phyloP scores from a whole-genome alignment of 2,797 vertebrate species.

The Karalla daura region DNA sequence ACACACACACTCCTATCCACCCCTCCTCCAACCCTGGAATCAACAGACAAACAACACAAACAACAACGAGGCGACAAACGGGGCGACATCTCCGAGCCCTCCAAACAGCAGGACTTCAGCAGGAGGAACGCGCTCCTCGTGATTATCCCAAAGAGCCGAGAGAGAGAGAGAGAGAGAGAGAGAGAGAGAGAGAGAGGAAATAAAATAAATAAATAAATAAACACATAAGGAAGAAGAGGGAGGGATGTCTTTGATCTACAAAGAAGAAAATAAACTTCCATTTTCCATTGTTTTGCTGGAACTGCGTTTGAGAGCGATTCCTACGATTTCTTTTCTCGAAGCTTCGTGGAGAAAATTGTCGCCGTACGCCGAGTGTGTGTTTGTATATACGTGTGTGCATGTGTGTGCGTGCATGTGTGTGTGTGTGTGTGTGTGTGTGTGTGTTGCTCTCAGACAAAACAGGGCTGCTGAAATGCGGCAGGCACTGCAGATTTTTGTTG shows the following conservation, averaged over 20 bases:
- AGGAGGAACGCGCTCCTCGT: no score
- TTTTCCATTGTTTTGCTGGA: not conserved
- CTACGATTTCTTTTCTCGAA: constrained; percentile 1
- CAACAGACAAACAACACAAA: constrained; percentile 69
- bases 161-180: no score
- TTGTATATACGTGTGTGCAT: constrained; percentile 6
- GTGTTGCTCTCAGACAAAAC: constrained; percentile 88
- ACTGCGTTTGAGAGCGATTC: constrained; percentile 4
- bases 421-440: constrained; percentile 23
- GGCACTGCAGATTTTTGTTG: constrained; percentile 97
- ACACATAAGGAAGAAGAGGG: no score
- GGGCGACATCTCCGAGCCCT: constrained; percentile 17
- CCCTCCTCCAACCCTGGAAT: constrained; percentile 60
- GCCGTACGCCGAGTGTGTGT: constrained; percentile 65
- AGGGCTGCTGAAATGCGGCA: constrained; percentile 91
- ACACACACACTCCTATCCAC: constrained; percentile 27
- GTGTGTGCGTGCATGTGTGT: constrained; percentile 6
- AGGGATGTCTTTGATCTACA: not conserved
- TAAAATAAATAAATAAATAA: no score
- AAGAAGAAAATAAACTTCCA: not conserved
- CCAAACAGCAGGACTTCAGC: constrained; percentile 24
- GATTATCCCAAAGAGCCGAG: no score
- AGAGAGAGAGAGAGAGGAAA: no score
- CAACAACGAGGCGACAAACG: constrained; percentile 55
- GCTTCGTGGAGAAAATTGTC: constrained; percentile 15